These are phyloP conservation scores for Microtus richardsoni DNA, from an alignment of 2,113 vertebrate genomes.

Conservation along the genomic window DNA sequence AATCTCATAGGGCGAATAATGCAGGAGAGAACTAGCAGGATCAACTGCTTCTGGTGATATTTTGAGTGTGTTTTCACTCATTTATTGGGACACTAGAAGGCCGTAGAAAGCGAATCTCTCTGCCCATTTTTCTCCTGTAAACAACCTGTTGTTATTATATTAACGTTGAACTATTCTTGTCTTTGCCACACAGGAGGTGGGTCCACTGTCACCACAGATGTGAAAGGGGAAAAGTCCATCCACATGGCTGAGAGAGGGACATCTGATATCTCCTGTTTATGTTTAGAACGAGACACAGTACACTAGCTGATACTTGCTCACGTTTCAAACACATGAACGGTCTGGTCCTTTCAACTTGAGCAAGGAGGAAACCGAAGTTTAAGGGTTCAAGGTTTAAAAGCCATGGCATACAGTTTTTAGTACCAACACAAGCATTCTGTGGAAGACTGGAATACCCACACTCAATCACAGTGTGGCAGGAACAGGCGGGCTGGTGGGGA, in stretches of 20 bases:
- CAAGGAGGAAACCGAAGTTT: conserved; percentile 57
- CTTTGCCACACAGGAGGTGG: conserved; percentile 49
- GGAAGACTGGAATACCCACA: conserved; percentile 34
- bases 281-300: background rate
- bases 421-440: background rate
- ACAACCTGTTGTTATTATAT: conserved; percentile 21
- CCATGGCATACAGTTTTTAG: background rate
- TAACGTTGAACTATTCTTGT: conserved; percentile 54
- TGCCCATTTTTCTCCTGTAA: conserved; percentile 50
- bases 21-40: conserved; percentile 64
- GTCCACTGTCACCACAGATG: background rate
- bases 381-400: conserved; percentile 58
- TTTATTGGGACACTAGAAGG: conserved; percentile 64
- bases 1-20: conserved; percentile 69
- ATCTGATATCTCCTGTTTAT: background rate
- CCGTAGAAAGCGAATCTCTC: conserved; percentile 57
- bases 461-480: background rate
- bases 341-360: background rate
- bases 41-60: conserved; percentile 69
- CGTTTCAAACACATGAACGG: conserved; percentile 5
- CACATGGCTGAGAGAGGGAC: background rate
- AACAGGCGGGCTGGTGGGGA: conserved; percentile 52
- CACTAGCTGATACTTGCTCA: background rate
- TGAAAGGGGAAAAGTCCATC: conserved; percentile 6
- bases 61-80: conserved; percentile 62